Base-by-base conservation (phyloP, 2,888 invertebrate species). In the Pachydiplax longipennis region DNA sequence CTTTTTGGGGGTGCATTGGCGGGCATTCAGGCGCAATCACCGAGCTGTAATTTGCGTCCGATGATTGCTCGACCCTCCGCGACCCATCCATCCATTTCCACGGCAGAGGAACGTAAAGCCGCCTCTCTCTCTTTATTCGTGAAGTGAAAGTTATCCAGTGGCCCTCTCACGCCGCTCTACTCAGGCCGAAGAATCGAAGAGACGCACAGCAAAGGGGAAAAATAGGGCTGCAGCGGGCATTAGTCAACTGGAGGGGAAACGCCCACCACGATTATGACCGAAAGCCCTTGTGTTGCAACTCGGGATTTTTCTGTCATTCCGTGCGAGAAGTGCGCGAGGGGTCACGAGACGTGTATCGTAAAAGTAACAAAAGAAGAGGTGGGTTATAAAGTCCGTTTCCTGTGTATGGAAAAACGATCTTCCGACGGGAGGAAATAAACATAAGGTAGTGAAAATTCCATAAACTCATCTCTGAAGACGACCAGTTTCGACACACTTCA, bases 1-100 rank as follows among this genome's bases (percentile, higher is more conserved):
- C 44, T 22, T 58, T 13, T 40, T 81, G 44, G 58, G 2, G 13
- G 82, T 13, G 25, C 25, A 83, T 18, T 53, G 37, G 87, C 5
- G 40, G n/a, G 61, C 37, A 65, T 13, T 25, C 3, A 61, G 35
- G 61, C 6, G 35, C 87, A 65, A 87, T 87, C 87, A 37, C 22
- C 25, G 87, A 37, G 61, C 15, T 48, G 40, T 65, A 87, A 87
- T 87, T 87, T 87, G 87, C 35, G 61, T 37, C 87, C 31, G 61
- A 58, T 65, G 87, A 87, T 87, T 87, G 87, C 37, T 65, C n/a
- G 87, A 87, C 87, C 87, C 65, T 12, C 10, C 61, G 22, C n/a
- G 22, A 61, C 61, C 83, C 25, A n/a, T 35, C 6, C 83, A 83
- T 53, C 58, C 83, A 10, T 25, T 53, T 53, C 31, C 53, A 31